A percentile compares a stretch with the other conserved stretches of the same genome.
Evolutionary conservation across 2,113 vertebrate species (phyloP).

Genomic region (Rhinichthys klamathensis): DNA sequence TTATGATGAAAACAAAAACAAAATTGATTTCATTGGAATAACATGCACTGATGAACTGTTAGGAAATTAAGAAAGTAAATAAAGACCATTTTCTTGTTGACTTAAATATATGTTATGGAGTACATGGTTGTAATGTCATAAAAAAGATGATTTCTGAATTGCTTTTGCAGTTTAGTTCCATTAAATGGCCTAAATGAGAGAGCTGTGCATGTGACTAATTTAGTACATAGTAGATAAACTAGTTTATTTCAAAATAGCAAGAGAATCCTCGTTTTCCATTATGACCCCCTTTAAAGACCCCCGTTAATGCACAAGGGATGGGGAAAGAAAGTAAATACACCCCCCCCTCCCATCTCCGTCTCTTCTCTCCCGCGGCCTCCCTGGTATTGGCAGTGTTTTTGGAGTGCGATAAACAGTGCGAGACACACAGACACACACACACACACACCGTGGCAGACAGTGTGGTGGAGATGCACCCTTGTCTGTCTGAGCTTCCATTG

Average conservation of each 20-base stretch:
- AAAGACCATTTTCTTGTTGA: not conserved
- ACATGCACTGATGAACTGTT: not conserved
- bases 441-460: not conserved
- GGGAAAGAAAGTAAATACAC: not conserved
- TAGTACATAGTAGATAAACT: not conserved
- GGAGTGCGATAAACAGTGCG: conserved; percentile 66
- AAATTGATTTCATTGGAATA: not conserved
- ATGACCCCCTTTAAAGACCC: not conserved
- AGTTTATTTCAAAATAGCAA: not conserved
- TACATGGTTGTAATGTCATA: not conserved
- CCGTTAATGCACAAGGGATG: not conserved
- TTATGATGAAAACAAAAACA: not conserved
- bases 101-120: not conserved
- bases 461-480: conserved; percentile 48
- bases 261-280: not conserved
- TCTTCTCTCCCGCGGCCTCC: conserved; percentile 35
- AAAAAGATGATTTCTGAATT: not conserved
- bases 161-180: not conserved
- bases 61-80: not conserved
- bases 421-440: not conserved
- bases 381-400: conserved; percentile 53
- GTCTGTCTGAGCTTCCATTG: conserved; percentile 11
- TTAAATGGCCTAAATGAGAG: not conserved
- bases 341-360: conserved; percentile 48
- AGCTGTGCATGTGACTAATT: not conserved